Conservation (phyloP, 2,797 vertebrate species). For the Hirundo rustica region DNA sequence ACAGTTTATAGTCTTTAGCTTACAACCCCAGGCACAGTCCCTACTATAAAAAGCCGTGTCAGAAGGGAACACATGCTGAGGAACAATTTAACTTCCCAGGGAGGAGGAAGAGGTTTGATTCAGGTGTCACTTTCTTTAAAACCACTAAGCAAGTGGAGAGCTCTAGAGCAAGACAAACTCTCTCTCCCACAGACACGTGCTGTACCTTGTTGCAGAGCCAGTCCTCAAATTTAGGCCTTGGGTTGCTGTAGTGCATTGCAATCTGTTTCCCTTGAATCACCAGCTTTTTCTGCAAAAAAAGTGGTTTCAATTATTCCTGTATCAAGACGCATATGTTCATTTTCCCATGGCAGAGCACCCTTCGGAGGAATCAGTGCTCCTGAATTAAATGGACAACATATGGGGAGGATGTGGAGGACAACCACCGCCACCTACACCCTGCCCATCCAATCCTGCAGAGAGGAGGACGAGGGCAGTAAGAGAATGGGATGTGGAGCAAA, state of each 20-base stretch:
- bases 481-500: constrained; percentile 81
- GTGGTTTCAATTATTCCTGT: constrained; percentile 81
- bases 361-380: constrained; percentile 88
- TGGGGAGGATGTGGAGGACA: constrained; percentile 80
- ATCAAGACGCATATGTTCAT: constrained; percentile 74
- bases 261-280: constrained; percentile 95
- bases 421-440: constrained; percentile 85
- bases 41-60: background rate
- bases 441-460: constrained; percentile 85
- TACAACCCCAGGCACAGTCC: background rate
- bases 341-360: constrained; percentile 94
- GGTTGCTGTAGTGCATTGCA: constrained; percentile 98
- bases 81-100: background rate
- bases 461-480: constrained; percentile 80
- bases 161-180: background rate
- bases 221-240: constrained; percentile 97
- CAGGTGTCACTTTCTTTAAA: fast-evolving
- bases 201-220: constrained; percentile 99
- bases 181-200: background rate
- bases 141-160: background rate
- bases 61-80: background rate
- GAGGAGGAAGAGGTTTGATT: background rate
- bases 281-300: constrained; percentile 96
- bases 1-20: background rate
- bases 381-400: constrained; percentile 85